Conservation (phyloP, 2,888 invertebrate species). For the Hoplodrina blanda region DNA sequence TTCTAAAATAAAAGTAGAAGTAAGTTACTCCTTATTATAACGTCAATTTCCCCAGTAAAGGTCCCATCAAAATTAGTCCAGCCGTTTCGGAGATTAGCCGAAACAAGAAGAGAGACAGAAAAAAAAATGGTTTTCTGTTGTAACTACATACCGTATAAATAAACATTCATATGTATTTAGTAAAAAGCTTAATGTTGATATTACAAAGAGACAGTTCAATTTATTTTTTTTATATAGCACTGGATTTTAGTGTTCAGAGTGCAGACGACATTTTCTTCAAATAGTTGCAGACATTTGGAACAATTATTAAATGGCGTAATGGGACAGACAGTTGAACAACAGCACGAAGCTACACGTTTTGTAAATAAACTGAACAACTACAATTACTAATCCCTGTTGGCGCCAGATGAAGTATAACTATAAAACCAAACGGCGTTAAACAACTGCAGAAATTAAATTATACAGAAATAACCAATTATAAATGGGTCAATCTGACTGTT, state of each 20-base stretch:
- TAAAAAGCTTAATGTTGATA: no score
- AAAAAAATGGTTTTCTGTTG: no score
- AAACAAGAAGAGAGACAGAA: no score
- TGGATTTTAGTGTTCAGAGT: neutral
- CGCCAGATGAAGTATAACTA: slow-evolving; percentile 50
- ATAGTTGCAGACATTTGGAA: slow-evolving; percentile 7
- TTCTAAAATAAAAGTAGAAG: no score
- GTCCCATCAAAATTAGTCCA: no score
- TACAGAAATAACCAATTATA: slow-evolving; percentile 19
- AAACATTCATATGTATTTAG: no score
- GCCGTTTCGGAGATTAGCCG: no score
- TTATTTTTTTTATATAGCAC: neutral
- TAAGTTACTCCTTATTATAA: no score
- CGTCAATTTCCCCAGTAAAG: no score
- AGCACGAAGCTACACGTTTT: slow-evolving; percentile 5
- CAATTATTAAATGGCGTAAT: slow-evolving; percentile 20
- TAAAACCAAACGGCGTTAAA: slow-evolving; percentile 30
- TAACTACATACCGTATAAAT: no score
- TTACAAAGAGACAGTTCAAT: no score
- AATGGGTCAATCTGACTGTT: slow-evolving; percentile 33
- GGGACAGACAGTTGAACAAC: slow-evolving; percentile 14
- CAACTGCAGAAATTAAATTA: slow-evolving; percentile 12
- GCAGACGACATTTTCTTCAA: slow-evolving; percentile 5
- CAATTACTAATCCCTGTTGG: slow-evolving; percentile 34
- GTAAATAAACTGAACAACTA: slow-evolving; percentile 29